Evolutionary conservation across 1,140 invertebrate genomes (phyloP).

Genomic region (Agrilus planipennis): DNA sequence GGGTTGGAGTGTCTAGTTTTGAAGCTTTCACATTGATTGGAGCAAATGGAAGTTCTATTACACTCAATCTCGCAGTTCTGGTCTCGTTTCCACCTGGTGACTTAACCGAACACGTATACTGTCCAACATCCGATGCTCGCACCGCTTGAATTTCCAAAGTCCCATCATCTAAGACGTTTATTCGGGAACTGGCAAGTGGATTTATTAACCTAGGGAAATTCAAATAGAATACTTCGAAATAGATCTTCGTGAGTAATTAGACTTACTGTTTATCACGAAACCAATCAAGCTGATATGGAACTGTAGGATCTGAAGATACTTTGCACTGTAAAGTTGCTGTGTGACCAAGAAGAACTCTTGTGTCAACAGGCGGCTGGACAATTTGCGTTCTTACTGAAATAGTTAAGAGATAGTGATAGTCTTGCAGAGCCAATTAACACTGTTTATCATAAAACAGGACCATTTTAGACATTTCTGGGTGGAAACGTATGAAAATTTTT

Average conservation of each 20-base stretch:
- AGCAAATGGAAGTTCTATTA: conserved; percentile 88
- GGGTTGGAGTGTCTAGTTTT: conserved; percentile 44
- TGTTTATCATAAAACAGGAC: no score
- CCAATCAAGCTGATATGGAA: conserved; percentile 87
- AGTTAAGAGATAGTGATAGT: no score
- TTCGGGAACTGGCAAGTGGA: conserved; percentile 46
- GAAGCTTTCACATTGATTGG: conserved; percentile 74
- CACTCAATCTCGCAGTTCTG: conserved; percentile 66
- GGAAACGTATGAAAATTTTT: no score
- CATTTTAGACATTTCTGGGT: no score
- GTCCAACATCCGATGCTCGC: conserved; percentile 68
- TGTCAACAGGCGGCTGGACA: conserved; percentile 80
- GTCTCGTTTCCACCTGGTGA: conserved; percentile 89
- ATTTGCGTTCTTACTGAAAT: conserved; percentile 83
- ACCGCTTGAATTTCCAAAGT: conserved; percentile 71
- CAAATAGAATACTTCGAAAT: neutral
- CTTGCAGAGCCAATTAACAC: no score
- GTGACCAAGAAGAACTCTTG: conserved; percentile 75
- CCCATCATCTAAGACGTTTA: conserved; percentile 61
- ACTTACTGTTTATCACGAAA: conserved; percentile 74
- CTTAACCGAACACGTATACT: conserved; percentile 67
- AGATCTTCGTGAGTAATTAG: conserved; percentile 1
- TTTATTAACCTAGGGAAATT: conserved; percentile 44
- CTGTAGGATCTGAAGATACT: conserved; percentile 81
- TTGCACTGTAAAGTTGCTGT: conserved; percentile 86